Evolutionary conservation across 2,113 vertebrate species (phyloP).

Genomic region (Alectura lathami): DNA sequence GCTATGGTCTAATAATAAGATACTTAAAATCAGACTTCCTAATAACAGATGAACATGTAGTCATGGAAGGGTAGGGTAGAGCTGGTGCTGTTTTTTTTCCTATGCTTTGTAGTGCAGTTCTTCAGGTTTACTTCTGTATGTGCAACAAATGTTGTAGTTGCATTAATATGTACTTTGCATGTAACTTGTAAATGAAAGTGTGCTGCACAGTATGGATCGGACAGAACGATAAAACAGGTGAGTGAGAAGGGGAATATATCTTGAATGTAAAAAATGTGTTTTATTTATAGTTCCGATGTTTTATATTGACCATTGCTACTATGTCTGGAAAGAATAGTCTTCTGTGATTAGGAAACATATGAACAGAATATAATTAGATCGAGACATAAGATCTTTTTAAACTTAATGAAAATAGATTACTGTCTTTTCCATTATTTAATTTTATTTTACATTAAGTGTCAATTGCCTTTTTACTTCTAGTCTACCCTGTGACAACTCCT

Average conservation of each 20-base stretch:
- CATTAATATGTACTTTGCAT: not conserved
- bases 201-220: not conserved
- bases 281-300: not conserved
- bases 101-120: not conserved
- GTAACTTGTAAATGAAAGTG: not conserved
- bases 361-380: constrained; percentile 7
- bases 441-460: constrained; percentile 23
- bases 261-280: not conserved
- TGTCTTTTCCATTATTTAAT: not conserved
- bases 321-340: not conserved
- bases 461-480: constrained; percentile 67
- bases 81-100: not conserved
- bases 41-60: not conserved
- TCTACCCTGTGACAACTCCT: constrained; percentile 69
- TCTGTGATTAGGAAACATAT: not conserved
- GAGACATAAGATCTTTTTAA: constrained; percentile 9
- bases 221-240: not conserved
- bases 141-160: not conserved
- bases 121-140: not conserved
- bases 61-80: not conserved
- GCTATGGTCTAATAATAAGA: not conserved
- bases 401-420: constrained; percentile 25
- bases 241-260: not conserved
- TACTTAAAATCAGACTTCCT: not conserved
- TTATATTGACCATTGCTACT: not conserved